Base-by-base conservation (phyloP, 2,113 vertebrate genomes). In the Leptocoma aspasia region DNA sequence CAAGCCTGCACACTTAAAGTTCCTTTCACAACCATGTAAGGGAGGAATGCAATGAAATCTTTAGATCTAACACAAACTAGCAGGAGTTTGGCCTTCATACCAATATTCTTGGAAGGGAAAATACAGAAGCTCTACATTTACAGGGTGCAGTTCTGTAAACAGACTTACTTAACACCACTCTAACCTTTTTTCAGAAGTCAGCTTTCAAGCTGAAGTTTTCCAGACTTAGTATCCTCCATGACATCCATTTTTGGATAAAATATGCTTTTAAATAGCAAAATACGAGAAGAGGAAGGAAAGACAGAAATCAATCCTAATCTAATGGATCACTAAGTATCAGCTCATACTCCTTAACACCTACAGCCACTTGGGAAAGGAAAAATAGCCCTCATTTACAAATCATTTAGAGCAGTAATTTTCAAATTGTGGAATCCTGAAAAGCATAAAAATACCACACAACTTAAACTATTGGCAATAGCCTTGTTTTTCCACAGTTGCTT, bases 321-420 rank as follows among this genome's bases (percentile, higher is more conserved):
- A 90, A 92, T 45, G 80, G 49, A 94, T 81, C 39, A 83, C 39
- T 95, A 83, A 86, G 30, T 44, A 96, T 52, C 90, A 83, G 16
- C 24, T 92, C n/a, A 60, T 63, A n/a, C 20, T 92, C 56, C 47
- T 75, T 79, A 90, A 95, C 56, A 93, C 52, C 88, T 86, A 83
- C 42, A 83, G 80, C 13, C 49, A 82, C 80, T 84, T 65, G 15
- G 49, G 49, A 92, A 94, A 71, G 65, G 20, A 73, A 61, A 90
- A 89, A 37, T 30, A 87, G 71, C 13, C 26, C n/a, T 78, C 45
- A 66, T 63, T 86, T 85, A 90, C 23, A 94, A 88, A 90, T 70
- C 24, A 77, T 47, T 94, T 82, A 70, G 50, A 90, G 39, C 68
- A 86, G 47, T 59, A 77, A 83, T 83, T 92, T 93, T 80, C 79